phyloP scores from a whole-genome alignment of 2,113 vertebrate species.

The Hypomesus transpacificus region DNA sequence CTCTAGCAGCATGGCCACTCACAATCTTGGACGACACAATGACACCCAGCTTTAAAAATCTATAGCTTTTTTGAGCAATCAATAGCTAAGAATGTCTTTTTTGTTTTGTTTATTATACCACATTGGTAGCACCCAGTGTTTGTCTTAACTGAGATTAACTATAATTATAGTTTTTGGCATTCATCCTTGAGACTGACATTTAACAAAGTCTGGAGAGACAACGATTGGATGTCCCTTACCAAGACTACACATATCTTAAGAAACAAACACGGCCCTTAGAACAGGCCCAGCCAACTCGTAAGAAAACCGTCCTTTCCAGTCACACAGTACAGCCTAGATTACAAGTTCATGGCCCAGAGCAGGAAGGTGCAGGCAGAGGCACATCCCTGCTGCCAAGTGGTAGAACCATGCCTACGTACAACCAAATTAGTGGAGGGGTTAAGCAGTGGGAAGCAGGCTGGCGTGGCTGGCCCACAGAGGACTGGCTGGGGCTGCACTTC shows the following conservation, averaged over 20 bases:
- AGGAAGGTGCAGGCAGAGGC: not conserved
- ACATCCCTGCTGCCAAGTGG: not conserved
- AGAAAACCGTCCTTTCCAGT: not conserved
- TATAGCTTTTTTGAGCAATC: too few species aligned
- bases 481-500: slow-evolving; percentile 43
- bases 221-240: not conserved
- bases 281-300: not conserved
- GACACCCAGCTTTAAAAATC: too few species aligned
- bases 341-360: too few species aligned
- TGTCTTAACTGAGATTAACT: slow-evolving; percentile 41
- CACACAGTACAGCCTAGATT: too few species aligned
- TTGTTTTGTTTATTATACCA: slow-evolving; percentile 25
- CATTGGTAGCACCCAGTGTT: slow-evolving; percentile 35
- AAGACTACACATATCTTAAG: not conserved
- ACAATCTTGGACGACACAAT: too few species aligned
- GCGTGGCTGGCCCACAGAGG: slow-evolving; percentile 13
- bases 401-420: not conserved
- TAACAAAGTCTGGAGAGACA: slow-evolving; percentile 21
- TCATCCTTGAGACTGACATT: slow-evolving; percentile 25
- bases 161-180: slow-evolving; percentile 31
- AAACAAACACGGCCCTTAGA: not conserved
- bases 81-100: not conserved
- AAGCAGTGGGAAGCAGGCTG: not conserved
- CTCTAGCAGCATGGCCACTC: too few species aligned
- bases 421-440: not conserved